Base-by-base conservation (phyloP, 2,888 invertebrate species). In the Diloba caeruleocephala region DNA sequence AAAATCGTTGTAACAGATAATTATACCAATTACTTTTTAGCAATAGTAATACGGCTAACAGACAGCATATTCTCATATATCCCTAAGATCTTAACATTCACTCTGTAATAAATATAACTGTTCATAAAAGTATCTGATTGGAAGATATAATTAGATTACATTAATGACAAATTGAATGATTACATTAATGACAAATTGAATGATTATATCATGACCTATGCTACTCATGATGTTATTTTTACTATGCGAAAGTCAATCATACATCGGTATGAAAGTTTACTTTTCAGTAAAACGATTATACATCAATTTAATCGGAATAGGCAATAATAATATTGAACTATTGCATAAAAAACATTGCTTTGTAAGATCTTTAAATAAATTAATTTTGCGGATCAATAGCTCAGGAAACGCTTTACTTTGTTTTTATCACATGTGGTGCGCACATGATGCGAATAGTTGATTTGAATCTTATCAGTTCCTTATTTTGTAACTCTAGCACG, bases 201-300 rank as follows among this genome's bases (percentile, higher is more conserved):
- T 43, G 36, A 34, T 55, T 46, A 55, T 39, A 42, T 64, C n/a
- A 63, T n/a, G 32, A 17, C 42, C 43, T 69, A 54, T 49, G 42
- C 32, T 51, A 65, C 21, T n/a, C 21, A 31, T 8, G 13, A 19
- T 12, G 21, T 45, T 56, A 42, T 23, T 14, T 36, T 54, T 28
- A 19, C 44, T 49, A 45, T 12, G 23, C 26, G 12, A 15, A 23
- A 23, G 12, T 25, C 23, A 53, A 10, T 25, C 19, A 52, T 36
- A 15, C 13, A 23, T 12, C 5, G 5, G n/a, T n/a, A n/a, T n/a
- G n/a, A n/a, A n/a, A n/a, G n/a, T n/a, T n/a, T n/a, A n/a, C n/a
- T n/a, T n/a, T n/a, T n/a, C n/a, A n/a, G n/a, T n/a, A n/a, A n/a
- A n/a, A n/a, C n/a, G n/a, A n/a, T n/a, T n/a, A n/a, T n/a, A n/a